A percentile compares a stretch with the other conserved stretches of the same genome.
These are phyloP conservation scores for Andrena dorsata DNA, from an alignment of 2,888 invertebrate species.

Conservation along the genomic window DNA sequence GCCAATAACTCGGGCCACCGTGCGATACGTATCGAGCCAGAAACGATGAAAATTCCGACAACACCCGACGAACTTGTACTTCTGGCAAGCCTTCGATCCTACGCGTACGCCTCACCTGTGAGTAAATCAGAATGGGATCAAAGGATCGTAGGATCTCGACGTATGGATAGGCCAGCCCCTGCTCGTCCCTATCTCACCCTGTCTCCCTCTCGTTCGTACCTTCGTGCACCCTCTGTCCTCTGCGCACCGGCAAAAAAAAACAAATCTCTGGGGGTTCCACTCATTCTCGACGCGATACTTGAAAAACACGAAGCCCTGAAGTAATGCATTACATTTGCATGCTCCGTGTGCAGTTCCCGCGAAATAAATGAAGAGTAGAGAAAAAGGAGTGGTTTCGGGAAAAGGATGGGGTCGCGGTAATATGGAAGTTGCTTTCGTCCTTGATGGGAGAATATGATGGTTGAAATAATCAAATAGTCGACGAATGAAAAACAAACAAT, in stretches of 20 bases:
- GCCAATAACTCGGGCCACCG: slow-evolving; percentile 13
- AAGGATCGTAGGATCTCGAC: slow-evolving; percentile 77
- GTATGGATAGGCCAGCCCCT: slow-evolving; percentile 71
- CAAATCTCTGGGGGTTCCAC: slow-evolving; percentile 59
- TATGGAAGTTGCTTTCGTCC: slow-evolving; percentile 18
- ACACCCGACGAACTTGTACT: slow-evolving; percentile 62
- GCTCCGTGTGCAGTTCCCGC: background rate
- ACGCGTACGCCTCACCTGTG: slow-evolving; percentile 72
- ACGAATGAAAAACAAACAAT: background rate
- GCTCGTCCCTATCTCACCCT: slow-evolving; percentile 19
- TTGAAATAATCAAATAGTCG: background rate
- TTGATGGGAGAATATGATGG: background rate
- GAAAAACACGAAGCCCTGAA: slow-evolving; percentile 38
- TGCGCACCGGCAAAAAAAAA: slow-evolving; percentile 49
- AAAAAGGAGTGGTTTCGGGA: slow-evolving; percentile 1
- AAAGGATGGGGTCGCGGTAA: slow-evolving; percentile 7
- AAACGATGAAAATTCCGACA: slow-evolving; percentile 66
- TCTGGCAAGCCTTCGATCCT: slow-evolving; percentile 70
- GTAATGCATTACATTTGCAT: slow-evolving; percentile 55
- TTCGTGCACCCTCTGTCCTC: slow-evolving; percentile 34
- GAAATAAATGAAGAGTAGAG: slow-evolving; percentile 22
- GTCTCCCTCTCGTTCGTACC: background rate
- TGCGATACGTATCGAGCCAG: slow-evolving; percentile 25
- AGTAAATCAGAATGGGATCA: slow-evolving; percentile 77
- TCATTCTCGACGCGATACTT: slow-evolving; percentile 62